Evolutionary conservation across 2,797 vertebrate genomes (phyloP), one percentile per base, ranked within the genome.

Genomic region (Etheostoma nigrum): DNA sequence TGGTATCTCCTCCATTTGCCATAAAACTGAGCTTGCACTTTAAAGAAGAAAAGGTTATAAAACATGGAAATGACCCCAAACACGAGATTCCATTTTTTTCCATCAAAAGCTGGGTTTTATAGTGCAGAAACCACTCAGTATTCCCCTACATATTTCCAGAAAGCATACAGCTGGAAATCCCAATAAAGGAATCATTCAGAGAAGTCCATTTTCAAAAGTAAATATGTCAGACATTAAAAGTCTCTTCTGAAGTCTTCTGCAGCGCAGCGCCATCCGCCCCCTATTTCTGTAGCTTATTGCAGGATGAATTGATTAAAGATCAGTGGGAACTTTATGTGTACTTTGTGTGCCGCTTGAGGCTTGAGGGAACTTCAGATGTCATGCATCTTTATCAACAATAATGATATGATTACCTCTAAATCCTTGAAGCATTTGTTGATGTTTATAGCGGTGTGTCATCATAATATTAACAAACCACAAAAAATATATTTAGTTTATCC

Each of bases 241-340:
- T 70, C 40, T 78, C 83, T 82, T 91, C 84, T 92, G 89, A 91
- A 79, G 85, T 89, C 63, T 85, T 90, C 83, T 88, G 76, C 90
- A 91, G 87, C 71, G 89, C 82, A 66, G 60, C 67, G 2, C 82
- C 81, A 75, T 76, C 83, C 67, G 70, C 70, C 68, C 70, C 76
- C 78, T 76, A 79, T 77, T 73, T 81, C 85, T 83, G 69, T 82
- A 75, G 81, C 82, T 86, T 84, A 91, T 79, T 81, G 90, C 81
- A 21, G 66, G 69, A 86, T 77, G 83, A 92, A 90, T 89, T 89
- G 86, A 91, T 92, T 90, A 86, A 84, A 89, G 88, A 90, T 91
- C 85, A 89, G 86, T 85, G 81, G 72, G 72, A 89, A 86, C 82
- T 85, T 78, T 59, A 51, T 59, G 64, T 78, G 61, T 67, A 55